phyloP scores from a whole-genome alignment of 2,113 vertebrate species.

The Corythoichthys haematopterus region DNA sequence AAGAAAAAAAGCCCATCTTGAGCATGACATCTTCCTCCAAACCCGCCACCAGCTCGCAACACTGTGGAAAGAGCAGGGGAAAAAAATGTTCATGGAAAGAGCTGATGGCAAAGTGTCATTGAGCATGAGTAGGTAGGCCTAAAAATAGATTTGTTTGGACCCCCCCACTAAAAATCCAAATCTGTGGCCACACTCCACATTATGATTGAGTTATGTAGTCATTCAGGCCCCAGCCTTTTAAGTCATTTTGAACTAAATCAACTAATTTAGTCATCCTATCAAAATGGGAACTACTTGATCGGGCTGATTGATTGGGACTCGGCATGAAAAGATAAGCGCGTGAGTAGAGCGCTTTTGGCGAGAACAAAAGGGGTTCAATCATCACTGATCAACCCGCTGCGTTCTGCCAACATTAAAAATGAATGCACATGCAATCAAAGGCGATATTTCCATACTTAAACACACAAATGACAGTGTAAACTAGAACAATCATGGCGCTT shows the following conservation, averaged over 20 bases:
- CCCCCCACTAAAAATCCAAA: slow-evolving; percentile 35
- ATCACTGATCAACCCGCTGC: slow-evolving; percentile 37
- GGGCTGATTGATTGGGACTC: slow-evolving; percentile 40
- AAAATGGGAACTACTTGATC: slow-evolving; percentile 34
- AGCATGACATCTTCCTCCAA: slow-evolving; percentile 68
- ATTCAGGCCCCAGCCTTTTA: slow-evolving; percentile 35
- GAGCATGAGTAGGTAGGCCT: slow-evolving; percentile 32
- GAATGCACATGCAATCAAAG: slow-evolving; percentile 21
- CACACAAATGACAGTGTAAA: slow-evolving; percentile 37
- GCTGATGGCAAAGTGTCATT: slow-evolving; percentile 18
- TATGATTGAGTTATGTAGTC: slow-evolving; percentile 44
- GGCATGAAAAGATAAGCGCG: slow-evolving; percentile 45
- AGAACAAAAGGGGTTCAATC: slow-evolving; percentile 33
- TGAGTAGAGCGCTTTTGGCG: slow-evolving; percentile 27
- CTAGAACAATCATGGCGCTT: background rate
- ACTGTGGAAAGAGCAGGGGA: slow-evolving; percentile 31
- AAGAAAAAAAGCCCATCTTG: slow-evolving; percentile 51
- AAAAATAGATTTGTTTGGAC: slow-evolving; percentile 56
- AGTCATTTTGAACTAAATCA: slow-evolving; percentile 30
- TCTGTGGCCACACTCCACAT: slow-evolving; percentile 10
- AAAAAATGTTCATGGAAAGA: slow-evolving; percentile 40
- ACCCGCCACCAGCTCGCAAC: slow-evolving; percentile 47
- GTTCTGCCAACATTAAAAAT: slow-evolving; percentile 36
- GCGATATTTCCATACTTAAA: slow-evolving; percentile 15
- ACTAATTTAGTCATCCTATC: slow-evolving; percentile 30